Percentiles rank a stretch among this genome's conserved stretches.
These are phyloP conservation scores for Drosophila siamana DNA, from an alignment of 2,888 invertebrate species.

Conservation along the genomic window DNA sequence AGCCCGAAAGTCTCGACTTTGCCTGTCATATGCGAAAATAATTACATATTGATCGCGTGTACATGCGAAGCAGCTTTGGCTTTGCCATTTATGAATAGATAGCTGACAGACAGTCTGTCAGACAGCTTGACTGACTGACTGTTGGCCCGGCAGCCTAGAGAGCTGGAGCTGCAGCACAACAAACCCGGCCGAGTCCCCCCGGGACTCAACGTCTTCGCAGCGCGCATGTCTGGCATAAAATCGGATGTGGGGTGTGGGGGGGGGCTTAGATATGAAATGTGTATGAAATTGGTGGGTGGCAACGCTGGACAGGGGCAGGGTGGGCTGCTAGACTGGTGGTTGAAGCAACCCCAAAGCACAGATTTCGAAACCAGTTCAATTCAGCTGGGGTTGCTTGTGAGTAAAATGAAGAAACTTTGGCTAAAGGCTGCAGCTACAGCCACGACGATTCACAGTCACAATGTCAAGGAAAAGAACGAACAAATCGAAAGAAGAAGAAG, in stretches of 20 bases:
- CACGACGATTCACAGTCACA: constrained; percentile 56
- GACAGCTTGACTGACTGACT: constrained; percentile 11
- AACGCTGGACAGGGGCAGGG: constrained; percentile 7
- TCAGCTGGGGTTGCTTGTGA: constrained; percentile 63
- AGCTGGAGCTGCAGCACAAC: constrained; percentile 52
- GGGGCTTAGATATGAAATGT: constrained; percentile 51
- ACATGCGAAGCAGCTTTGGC: constrained; percentile 45
- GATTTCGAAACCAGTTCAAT: constrained; percentile 68
- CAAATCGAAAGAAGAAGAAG: too few relatives aligned
- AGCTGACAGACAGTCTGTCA: constrained; percentile 34
- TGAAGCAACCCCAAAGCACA: constrained; percentile 76
- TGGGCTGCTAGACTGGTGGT: constrained; percentile 42
- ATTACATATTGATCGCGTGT: constrained; percentile 74
- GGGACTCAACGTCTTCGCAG: constrained; percentile 53
- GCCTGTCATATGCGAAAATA: constrained; percentile 53
- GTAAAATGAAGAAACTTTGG: constrained; percentile 72
- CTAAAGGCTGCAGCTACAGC: constrained; percentile 15
- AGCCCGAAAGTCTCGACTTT: constrained; percentile 16
- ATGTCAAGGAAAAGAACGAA: constrained; percentile 69
- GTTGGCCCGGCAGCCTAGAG: constrained; percentile 5
- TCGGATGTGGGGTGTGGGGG: too few relatives aligned
- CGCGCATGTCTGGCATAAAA: constrained; percentile 69
- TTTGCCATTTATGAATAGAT: constrained; percentile 68
- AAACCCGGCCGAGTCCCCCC: constrained; percentile 41
- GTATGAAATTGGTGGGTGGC: constrained; percentile 49